A percentile compares a stretch with the other conserved stretches of the same genome.
phyloP scores from a whole-genome alignment of 2,113 vertebrate genomes.

The Bubo scandiacus region DNA sequence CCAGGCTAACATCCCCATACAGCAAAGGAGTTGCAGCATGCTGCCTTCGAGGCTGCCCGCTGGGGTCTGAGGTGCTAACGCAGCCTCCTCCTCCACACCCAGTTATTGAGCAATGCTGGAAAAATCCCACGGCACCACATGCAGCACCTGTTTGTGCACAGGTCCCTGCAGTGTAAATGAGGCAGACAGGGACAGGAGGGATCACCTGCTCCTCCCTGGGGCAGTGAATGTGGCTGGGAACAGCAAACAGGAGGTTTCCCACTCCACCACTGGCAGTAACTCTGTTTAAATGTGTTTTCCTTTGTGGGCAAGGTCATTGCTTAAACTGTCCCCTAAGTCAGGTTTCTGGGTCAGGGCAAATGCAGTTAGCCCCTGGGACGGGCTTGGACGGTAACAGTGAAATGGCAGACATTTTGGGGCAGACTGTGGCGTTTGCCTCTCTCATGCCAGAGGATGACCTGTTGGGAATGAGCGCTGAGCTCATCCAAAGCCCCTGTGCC shows the following conservation, averaged over 20 bases:
- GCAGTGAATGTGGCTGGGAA: not conserved
- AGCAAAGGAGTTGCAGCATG: not conserved
- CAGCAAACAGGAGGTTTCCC: not conserved
- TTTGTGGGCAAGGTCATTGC: not conserved
- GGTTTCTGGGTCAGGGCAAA: not conserved
- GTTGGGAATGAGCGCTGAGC: not conserved
- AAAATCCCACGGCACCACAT: not conserved
- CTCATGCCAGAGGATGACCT: fast-evolving
- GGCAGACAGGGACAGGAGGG: not conserved
- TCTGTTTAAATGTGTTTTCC: not conserved
- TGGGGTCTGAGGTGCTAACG: not conserved
- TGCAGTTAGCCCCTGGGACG: not conserved
- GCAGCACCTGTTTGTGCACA: not conserved
- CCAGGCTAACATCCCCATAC: fast-evolving
- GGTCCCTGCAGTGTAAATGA: fast-evolving
- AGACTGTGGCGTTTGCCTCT: fast-evolving
- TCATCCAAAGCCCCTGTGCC: not conserved
- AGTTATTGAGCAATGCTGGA: not conserved
- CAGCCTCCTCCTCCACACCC: not conserved
- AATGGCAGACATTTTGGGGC: fast-evolving
- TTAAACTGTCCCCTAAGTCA: not conserved
- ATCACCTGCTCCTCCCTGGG: not conserved
- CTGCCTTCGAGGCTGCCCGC: not conserved
- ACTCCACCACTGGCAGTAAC: fast-evolving
- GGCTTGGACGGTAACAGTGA: no score